phyloP scores from a whole-genome alignment of 2,888 invertebrate genomes.

The Drosophila phalerata region DNA sequence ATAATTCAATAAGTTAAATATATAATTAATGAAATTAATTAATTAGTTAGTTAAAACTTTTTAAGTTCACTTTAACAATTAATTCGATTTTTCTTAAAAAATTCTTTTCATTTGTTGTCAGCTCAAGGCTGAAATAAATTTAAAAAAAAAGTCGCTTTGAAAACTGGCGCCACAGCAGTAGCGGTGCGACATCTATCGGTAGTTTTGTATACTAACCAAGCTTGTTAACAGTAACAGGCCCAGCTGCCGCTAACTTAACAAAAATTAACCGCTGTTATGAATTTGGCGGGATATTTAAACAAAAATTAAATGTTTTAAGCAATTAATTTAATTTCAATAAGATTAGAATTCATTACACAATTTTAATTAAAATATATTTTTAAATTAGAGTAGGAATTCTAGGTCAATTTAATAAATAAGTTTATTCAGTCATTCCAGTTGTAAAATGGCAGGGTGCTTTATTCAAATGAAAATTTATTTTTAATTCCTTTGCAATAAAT shows the following conservation, averaged over 20 bases:
- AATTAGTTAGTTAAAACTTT: not conserved
- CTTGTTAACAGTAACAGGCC: slow-evolving; percentile 10
- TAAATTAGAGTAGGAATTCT: no score
- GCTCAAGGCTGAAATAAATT: not conserved
- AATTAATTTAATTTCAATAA: not conserved
- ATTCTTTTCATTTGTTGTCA: not conserved
- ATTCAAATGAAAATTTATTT: no score
- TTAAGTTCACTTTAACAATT: not conserved
- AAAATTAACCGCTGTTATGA: slow-evolving; percentile 9
- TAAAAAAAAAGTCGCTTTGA: not conserved
- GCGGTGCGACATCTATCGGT: slow-evolving; percentile 32
- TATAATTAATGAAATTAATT: not conserved
- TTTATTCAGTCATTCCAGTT: no score
- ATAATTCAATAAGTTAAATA: not conserved
- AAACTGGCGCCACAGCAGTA: slow-evolving; percentile 20
- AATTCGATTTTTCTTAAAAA: not conserved
- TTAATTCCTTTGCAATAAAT: no score
- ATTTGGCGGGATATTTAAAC: not conserved
- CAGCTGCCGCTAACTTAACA: slow-evolving; percentile 11
- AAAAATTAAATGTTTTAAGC: not conserved
- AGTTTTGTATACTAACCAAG: not conserved
- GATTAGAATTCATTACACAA: not conserved
- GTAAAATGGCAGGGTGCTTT: no score
- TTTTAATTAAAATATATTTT: no score
- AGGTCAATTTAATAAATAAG: no score